Conservation (phyloP, 2,888 invertebrate genomes). For the Vannuccia rotundouncinata region DNA sequence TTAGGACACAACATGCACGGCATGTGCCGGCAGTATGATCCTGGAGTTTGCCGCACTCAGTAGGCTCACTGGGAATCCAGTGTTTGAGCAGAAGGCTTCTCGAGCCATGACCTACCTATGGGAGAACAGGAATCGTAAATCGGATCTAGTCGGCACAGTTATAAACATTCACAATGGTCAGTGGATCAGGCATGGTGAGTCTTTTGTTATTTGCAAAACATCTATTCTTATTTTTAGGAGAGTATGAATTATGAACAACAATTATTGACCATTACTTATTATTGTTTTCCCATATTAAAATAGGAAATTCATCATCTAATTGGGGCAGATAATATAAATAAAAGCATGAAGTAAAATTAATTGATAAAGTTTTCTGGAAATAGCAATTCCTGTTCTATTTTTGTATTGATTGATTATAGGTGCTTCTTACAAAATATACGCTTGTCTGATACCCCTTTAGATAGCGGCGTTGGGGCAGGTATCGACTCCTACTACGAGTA, state of each 20-base stretch:
- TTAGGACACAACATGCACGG: slow-evolving; percentile 86
- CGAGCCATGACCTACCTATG: slow-evolving; percentile 92
- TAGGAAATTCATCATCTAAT: no score
- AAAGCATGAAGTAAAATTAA: no score
- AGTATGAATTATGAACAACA: no score
- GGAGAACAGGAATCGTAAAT: slow-evolving; percentile 79
- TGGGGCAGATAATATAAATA: no score
- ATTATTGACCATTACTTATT: no score
- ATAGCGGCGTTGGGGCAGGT: slow-evolving; percentile 95
- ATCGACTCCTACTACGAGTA: slow-evolving; percentile 99
- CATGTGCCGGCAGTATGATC: slow-evolving; percentile 95
- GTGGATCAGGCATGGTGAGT: slow-evolving; percentile 74
- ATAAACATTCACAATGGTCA: slow-evolving; percentile 95
- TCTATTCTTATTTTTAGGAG: slow-evolving; percentile 29
- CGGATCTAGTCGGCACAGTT: slow-evolving; percentile 92
- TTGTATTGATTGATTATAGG: no score
- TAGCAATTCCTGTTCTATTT: no score
- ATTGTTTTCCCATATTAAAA: no score
- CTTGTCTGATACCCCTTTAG: slow-evolving; percentile 59
- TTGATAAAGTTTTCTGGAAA: no score
- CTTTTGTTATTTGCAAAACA: no score
- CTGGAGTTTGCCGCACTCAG: slow-evolving; percentile 93
- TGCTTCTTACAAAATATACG: no score
- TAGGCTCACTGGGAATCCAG: slow-evolving; percentile 75
- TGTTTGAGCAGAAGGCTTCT: slow-evolving; percentile 86